Percentiles rank a stretch among this genome's conserved stretches.
phyloP scores from a whole-genome alignment of 1,140 invertebrate species.

The Drusus annulatus region DNA sequence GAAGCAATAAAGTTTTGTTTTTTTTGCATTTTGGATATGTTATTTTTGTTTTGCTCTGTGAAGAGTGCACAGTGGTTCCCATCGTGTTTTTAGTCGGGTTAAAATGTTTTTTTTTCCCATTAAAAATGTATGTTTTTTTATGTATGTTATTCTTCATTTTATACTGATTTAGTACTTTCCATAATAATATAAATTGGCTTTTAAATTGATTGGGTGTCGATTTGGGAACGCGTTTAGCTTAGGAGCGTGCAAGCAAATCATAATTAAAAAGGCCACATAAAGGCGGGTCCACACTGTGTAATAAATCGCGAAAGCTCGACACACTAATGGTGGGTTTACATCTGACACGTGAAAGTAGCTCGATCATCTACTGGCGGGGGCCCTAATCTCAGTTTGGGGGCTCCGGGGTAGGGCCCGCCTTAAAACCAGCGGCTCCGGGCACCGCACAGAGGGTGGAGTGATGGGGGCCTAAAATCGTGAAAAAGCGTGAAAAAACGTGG shows the following conservation, averaged over 20 bases:
- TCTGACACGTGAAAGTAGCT: constrained; percentile 18
- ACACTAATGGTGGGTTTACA: constrained; percentile 33
- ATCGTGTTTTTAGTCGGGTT: too few relatives aligned
- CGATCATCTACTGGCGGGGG: constrained; percentile 38
- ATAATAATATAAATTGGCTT: too few relatives aligned
- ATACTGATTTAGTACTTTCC: too few relatives aligned
- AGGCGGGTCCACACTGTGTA: constrained; percentile 17
- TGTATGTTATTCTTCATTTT: too few relatives aligned
- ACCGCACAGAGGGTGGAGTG: neutral
- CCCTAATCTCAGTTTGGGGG: constrained; percentile 24
- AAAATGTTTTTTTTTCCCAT: too few relatives aligned
- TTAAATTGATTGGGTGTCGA: too few relatives aligned
- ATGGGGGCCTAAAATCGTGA: constrained; percentile 35
- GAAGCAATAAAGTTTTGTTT: too few relatives aligned
- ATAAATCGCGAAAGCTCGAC: constrained; percentile 32
- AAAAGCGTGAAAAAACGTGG: constrained; percentile 26
- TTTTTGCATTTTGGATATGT: too few relatives aligned
- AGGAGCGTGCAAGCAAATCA: constrained; percentile 9
- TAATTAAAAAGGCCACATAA: neutral
- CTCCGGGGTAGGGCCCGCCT: constrained; percentile 20
- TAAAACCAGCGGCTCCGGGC: constrained; percentile 14
- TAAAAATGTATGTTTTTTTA: too few relatives aligned
- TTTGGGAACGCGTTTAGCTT: neutral
- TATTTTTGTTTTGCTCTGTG: too few relatives aligned
- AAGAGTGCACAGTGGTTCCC: too few relatives aligned